A percentile compares a stretch with the other conserved stretches of the same genome.
Conservation (phyloP, 2,888 invertebrate species). For the Heliconius erato region DNA sequence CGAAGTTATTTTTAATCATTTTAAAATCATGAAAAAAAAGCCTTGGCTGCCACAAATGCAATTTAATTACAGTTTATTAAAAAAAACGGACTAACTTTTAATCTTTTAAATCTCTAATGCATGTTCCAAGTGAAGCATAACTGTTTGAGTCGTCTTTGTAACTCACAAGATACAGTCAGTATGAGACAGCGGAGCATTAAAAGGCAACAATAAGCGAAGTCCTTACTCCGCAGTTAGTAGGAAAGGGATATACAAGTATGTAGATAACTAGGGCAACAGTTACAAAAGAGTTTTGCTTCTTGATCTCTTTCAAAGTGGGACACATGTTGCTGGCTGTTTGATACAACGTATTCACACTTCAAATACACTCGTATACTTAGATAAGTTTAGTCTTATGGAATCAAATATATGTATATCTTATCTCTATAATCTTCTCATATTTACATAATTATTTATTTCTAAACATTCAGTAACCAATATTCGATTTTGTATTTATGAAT, state of each 20-base stretch:
- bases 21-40: background rate
- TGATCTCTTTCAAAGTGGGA: constrained; percentile 10
- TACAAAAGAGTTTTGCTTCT: constrained; percentile 10
- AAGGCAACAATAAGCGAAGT: constrained; percentile 24
- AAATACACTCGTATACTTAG: background rate
- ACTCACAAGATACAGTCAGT: constrained; percentile 17
- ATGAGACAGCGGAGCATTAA: constrained; percentile 29
- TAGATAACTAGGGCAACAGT: constrained; percentile 21
- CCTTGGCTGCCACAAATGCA: background rate
- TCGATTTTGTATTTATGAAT: background rate
- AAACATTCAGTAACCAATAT: background rate
- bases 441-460: background rate
- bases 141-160: constrained; percentile 21
- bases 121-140: constrained; percentile 13
- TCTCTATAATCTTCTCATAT: background rate
- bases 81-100: background rate
- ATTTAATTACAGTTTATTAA: background rate
- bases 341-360: constrained; percentile 13
- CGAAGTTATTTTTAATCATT: background rate
- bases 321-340: constrained; percentile 10
- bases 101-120: constrained; percentile 14
- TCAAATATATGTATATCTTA: background rate
- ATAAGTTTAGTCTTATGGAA: background rate
- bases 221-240: constrained; percentile 9
- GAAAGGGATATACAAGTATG: background rate